Evolutionary conservation across 2,888 invertebrate genomes (phyloP).

Genomic region (Flexamia atlantica): DNA sequence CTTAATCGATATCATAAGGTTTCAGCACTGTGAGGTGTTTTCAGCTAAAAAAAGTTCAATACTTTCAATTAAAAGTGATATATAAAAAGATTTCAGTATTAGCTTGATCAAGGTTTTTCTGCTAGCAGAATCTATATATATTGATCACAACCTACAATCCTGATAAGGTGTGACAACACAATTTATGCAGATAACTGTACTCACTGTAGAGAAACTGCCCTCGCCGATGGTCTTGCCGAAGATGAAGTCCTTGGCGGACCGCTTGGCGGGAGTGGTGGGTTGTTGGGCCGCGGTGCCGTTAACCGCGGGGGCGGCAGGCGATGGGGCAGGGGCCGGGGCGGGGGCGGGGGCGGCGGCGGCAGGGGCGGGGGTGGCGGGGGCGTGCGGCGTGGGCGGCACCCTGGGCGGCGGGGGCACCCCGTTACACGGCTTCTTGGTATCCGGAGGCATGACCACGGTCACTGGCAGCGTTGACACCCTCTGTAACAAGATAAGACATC

Average conservation of each 20-base stretch:
- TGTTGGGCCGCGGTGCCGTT: slow-evolving; percentile 67
- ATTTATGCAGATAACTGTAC: too few relatives aligned
- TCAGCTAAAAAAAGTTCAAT: too few relatives aligned
- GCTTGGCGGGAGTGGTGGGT: slow-evolving; percentile 76
- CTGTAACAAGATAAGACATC: slow-evolving; percentile 61
- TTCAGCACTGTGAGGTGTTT: too few relatives aligned
- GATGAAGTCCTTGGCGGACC: slow-evolving; percentile 92
- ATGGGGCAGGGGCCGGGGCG: slow-evolving; percentile 73
- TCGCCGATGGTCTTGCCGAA: slow-evolving; percentile 98
- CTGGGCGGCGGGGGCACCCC: slow-evolving; percentile 71
- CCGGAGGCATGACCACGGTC: slow-evolving; percentile 65
- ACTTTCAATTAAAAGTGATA: too few relatives aligned
- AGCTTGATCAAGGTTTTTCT: too few relatives aligned
- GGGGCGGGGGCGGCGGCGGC: slow-evolving; percentile 71
- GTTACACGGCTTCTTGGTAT: slow-evolving; percentile 70
- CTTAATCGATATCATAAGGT: too few relatives aligned
- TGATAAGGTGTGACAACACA: too few relatives aligned
- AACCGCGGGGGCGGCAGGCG: slow-evolving; percentile 71
- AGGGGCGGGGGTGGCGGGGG: slow-evolving; percentile 72
- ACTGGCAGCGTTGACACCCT: slow-evolving; percentile 67
- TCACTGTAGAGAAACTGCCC: slow-evolving; percentile 96
- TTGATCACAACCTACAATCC: too few relatives aligned
- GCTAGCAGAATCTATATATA: too few relatives aligned
- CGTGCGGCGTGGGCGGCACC: slow-evolving; percentile 66
- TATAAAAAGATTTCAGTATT: too few relatives aligned